phyloP scores from a whole-genome alignment of 1,140 invertebrate genomes.

The Aphidius gifuensis region DNA sequence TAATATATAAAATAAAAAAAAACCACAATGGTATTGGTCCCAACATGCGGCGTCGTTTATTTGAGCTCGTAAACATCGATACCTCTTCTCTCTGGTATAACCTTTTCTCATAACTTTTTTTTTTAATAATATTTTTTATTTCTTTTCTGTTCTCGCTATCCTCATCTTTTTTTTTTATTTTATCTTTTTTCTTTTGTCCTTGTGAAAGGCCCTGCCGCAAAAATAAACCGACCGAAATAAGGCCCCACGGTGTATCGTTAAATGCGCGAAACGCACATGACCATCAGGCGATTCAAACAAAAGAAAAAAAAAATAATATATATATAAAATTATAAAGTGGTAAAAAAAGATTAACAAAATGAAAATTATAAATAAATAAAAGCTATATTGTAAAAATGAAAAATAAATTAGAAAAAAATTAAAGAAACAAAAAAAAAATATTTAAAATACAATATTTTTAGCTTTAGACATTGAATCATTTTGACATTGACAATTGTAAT shows the following conservation, averaged over 20 bases:
- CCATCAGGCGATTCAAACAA: constrained; percentile 8
- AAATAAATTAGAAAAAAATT: constrained; percentile 33
- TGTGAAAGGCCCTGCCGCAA: constrained; percentile 18
- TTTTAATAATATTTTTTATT: constrained; percentile 3
- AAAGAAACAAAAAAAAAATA: background rate
- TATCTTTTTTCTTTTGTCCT: constrained; percentile 17
- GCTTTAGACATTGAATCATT: constrained; percentile 22
- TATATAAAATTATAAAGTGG: background rate
- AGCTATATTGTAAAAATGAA: constrained; percentile 26
- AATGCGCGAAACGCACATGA: constrained; percentile 31
- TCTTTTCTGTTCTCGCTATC: background rate
- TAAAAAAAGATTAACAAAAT: constrained; percentile 12
- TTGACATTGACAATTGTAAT: constrained; percentile 32
- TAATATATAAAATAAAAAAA: constrained; percentile 43
- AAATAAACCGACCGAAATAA: constrained; percentile 25
- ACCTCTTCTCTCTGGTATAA: constrained; percentile 21
- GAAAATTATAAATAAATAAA: constrained; percentile 3
- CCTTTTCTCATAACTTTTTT: background rate
- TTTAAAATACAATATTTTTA: constrained; percentile 13
- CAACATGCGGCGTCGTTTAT: constrained; percentile 43
- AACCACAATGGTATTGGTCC: constrained; percentile 5
- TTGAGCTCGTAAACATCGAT: constrained; percentile 52
- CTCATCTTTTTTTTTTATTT: constrained; percentile 2
- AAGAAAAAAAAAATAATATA: constrained; percentile 2
- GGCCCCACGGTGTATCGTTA: constrained; percentile 28